Conservation (phyloP, 2,888 invertebrate genomes). For the Aproaerema taeniolella region DNA sequence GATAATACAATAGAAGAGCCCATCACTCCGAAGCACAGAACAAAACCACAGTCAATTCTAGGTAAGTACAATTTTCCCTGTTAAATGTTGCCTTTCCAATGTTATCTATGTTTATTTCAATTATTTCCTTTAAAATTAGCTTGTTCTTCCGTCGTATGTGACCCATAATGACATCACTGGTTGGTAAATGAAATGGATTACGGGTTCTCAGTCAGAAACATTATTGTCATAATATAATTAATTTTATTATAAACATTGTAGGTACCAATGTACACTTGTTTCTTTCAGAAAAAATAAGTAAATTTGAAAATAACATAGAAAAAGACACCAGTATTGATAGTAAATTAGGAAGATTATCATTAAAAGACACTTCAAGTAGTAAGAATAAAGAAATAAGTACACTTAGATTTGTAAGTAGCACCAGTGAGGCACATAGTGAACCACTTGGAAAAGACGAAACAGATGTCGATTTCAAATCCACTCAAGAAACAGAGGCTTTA, state of each 20-base stretch:
- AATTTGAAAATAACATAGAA: conserved; percentile 65
- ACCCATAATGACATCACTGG: no score
- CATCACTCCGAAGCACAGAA: conserved; percentile 42
- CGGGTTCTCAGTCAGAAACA: no score
- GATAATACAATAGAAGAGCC: conserved; percentile 38
- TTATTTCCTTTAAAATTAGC: no score
- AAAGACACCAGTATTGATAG: conserved; percentile 47
- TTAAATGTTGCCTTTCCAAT: conserved; percentile 15
- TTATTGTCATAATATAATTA: conserved; percentile 3
- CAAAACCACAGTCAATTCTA: conserved; percentile 64
- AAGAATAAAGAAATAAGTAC: conserved; percentile 42
- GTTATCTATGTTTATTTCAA: no score
- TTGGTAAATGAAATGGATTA: no score
- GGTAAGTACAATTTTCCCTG: conserved; percentile 45
- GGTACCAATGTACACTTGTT: no score
- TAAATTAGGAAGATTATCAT: conserved; percentile 52
- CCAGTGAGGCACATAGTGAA: conserved; percentile 20
- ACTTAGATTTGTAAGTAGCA: conserved; percentile 28
- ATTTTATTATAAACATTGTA: neutral
- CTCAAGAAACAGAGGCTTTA: conserved; percentile 22
- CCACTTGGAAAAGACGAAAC: conserved; percentile 20
- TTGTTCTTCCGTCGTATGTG: no score
- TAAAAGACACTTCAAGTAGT: conserved; percentile 49
- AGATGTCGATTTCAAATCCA: conserved; percentile 32
- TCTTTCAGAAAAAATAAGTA: conserved; percentile 68